Base-by-base conservation (phyloP, 2,113 vertebrate genomes). In the Ochotona princeps region DNA sequence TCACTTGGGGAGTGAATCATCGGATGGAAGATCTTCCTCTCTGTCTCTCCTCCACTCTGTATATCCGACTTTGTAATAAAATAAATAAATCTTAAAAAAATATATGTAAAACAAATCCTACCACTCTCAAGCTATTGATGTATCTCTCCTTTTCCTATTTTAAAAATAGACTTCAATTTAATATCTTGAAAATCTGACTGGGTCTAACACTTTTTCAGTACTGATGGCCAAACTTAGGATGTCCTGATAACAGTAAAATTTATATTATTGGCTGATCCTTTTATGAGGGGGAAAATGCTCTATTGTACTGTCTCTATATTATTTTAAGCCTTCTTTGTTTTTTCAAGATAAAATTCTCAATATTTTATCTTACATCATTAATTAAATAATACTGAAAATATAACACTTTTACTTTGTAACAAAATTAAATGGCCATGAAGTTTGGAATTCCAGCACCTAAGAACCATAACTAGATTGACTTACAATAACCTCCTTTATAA, bases 391-490 rank as follows among this genome's bases (percentile, higher is more conserved):
- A 94, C 44, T 51, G 87, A 95, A 95, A 95, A 72, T 69, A 73
- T 91, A 78, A 8, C 13, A 82, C 91, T 44, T 44, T 44, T 14
- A 95, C 69, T 85, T 80, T 63, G 78, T 91, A 84, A 57, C 54
- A 57, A 95, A 78, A 38, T 60, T 38, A 61, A 5, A 86, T 67
- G 20, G 32, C 28, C 14, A 32, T 28, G 66, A 57, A 78, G 47
- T 70, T 94, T 89, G 87, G 44, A 92, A 80, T 89, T 81, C 94
- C 49, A 87, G 87, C 5, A 28, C 83, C 23, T 80, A 0, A 88
- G 35, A 86, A 95, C 11, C 28, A 92, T n/a, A 94, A 83, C 65
- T 87, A 85, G 82, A 85, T 14, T 87, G 60, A 70, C 54, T 87
- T 80, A 18, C 78, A 86, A 65, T 93, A 81, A 13, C 30, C 78